Base-by-base conservation (phyloP, 2,113 vertebrate species). In the Lepisosteus osseus region DNA sequence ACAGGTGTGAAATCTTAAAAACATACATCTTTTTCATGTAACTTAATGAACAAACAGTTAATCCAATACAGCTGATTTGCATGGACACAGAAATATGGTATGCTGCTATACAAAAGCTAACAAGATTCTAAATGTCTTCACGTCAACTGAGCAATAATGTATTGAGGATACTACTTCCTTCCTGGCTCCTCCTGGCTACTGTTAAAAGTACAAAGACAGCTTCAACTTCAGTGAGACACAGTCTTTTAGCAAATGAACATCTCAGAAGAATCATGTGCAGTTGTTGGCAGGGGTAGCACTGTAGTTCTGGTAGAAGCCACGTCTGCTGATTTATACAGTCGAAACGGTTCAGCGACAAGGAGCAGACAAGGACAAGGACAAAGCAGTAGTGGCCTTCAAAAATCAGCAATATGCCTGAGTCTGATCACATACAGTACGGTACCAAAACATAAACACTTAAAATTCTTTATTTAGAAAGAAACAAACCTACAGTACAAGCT, bases 191-290 rank as follows among this genome's bases (percentile, higher is more conserved):
- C 12, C n/a, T 59, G 1, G 7, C 56, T 11, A 59, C 56, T n/a
- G 11, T 59, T n/a, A 65, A 43, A n/a, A 56, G 65, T 69, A 51
- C 68, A 70, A 29, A 69, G 69, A 68, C 74, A 74, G 44, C 66
- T 66, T 47, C 54, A 41, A 54, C 44, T 76, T 76, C 74, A 76
- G 42, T 76, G 76, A 74, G 57, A 54, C 69, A 67, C 66, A 72
- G 72, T 73, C 71, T 76, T 71, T 71, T 71, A 63, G 69, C 61
- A 64, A 6, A 13, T 65, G 69, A 68, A 69, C 62, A 61, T 69
- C 54, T 54, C 17, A 44, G 40, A 67, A 61, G 13, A 54, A 62
- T 12, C 65, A 62, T 65, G 65, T 45, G 59, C 65, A 55, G 57
- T 45, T 69, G 72, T 59, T 40, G 72, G 54, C 56, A 43, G 15